Evolutionary conservation across 2,113 vertebrate species (phyloP).

Genomic region (Larimichthys polyactis): DNA sequence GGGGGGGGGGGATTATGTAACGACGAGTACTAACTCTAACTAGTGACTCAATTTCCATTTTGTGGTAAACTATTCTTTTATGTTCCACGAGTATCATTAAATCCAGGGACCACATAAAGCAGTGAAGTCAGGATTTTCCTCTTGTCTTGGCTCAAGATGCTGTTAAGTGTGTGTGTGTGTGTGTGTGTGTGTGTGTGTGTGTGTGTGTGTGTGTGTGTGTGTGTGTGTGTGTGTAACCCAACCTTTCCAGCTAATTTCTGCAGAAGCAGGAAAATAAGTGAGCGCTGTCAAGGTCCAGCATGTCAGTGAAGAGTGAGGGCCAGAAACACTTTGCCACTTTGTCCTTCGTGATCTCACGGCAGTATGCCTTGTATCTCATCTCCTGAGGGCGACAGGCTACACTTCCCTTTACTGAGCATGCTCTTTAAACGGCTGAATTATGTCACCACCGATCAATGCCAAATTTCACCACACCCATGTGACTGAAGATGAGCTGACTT

Average conservation of each 20-base stretch:
- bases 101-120: not conserved
- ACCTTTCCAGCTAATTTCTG: slow-evolving; percentile 8
- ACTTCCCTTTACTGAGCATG: slow-evolving; percentile 18
- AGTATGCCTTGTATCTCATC: slow-evolving; percentile 36
- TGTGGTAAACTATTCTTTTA: not conserved
- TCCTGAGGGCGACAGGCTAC: slow-evolving; percentile 32
- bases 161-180: not conserved
- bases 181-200: not conserved
- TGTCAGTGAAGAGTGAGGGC: slow-evolving; percentile 5
- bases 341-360: slow-evolving; percentile 25
- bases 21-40: not conserved
- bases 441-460: slow-evolving; percentile 48
- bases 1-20: not conserved
- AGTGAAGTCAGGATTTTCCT: not conserved
- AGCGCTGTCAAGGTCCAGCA: slow-evolving; percentile 29
- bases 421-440: slow-evolving; percentile 50
- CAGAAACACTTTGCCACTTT: slow-evolving; percentile 17
- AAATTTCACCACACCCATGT: slow-evolving; percentile 28
- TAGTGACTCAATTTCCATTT: not conserved
- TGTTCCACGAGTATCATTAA: not conserved
- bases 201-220: too few relatives aligned
- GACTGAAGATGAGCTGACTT: slow-evolving; percentile 12
- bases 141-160: not conserved
- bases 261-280: slow-evolving; percentile 12
- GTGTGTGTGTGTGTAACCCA: too few relatives aligned